These are phyloP conservation scores for Mastomys natalensis DNA, from an alignment of 2,113 vertebrate genomes.

Conservation along the genomic window DNA sequence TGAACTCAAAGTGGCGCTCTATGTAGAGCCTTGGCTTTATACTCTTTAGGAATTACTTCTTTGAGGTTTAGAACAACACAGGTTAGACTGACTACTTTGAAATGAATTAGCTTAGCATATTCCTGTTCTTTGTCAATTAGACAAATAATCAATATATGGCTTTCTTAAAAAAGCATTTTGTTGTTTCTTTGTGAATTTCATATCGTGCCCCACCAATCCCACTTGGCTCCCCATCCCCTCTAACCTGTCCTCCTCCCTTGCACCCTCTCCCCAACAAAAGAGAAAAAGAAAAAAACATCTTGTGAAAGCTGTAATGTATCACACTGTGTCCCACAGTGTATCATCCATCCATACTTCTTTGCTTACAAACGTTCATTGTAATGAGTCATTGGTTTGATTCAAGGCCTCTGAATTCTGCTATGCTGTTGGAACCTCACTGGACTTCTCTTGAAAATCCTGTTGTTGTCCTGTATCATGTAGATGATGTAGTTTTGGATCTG, in stretches of 20 bases:
- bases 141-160: conserved; percentile 33
- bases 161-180: background rate
- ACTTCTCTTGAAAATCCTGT: background rate
- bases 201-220: background rate
- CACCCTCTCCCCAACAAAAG: background rate
- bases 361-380: background rate
- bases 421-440: background rate
- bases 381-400: background rate
- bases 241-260: background rate
- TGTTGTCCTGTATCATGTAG: background rate
- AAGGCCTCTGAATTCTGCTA: background rate
- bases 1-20: background rate
- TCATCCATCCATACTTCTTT: background rate
- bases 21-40: background rate
- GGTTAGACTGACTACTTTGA: background rate
- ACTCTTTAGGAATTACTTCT: conserved; percentile 9
- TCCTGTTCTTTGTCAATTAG: background rate
- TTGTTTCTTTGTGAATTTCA: background rate
- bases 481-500: background rate
- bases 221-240: background rate
- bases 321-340: background rate
- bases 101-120: background rate
- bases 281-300: background rate
- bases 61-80: background rate
- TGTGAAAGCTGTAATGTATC: background rate